phyloP scores from a whole-genome alignment of 2,113 vertebrate genomes.

The Ceyx margarethae region DNA sequence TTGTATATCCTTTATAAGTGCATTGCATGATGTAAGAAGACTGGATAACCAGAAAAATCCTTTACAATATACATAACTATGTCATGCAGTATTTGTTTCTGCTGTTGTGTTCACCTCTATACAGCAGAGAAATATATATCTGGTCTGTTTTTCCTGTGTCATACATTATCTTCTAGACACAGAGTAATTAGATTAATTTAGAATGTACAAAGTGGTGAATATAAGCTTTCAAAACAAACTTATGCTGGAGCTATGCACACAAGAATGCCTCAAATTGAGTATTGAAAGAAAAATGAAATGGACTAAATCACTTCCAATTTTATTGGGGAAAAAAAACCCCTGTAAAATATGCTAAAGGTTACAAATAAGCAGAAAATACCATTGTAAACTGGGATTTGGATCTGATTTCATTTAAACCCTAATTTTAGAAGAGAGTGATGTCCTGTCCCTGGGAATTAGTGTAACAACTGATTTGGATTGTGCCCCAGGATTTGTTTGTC shows the following conservation, averaged over 20 bases:
- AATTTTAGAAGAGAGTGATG: neutral
- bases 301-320: conserved; percentile 27
- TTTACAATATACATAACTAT: neutral
- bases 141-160: neutral
- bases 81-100: neutral
- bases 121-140: neutral
- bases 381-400: conserved; percentile 11
- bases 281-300: conserved; percentile 31
- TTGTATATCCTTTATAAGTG: neutral
- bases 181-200: conserved; percentile 30
- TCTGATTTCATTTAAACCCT: neutral
- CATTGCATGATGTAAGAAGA: neutral
- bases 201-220: neutral
- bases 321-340: neutral
- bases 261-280: conserved; percentile 11
- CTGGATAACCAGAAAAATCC: neutral
- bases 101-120: neutral
- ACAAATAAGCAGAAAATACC: neutral
- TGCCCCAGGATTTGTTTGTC: neutral
- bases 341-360: conserved; percentile 25
- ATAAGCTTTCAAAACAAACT: conserved; percentile 34
- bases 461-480: neutral
- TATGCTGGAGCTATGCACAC: neutral
- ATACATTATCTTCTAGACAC: neutral
- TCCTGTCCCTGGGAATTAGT: neutral